Evolutionary conservation across 1,140 invertebrate species (phyloP).

Genomic region (Gonioctena quinquepunctata): DNA sequence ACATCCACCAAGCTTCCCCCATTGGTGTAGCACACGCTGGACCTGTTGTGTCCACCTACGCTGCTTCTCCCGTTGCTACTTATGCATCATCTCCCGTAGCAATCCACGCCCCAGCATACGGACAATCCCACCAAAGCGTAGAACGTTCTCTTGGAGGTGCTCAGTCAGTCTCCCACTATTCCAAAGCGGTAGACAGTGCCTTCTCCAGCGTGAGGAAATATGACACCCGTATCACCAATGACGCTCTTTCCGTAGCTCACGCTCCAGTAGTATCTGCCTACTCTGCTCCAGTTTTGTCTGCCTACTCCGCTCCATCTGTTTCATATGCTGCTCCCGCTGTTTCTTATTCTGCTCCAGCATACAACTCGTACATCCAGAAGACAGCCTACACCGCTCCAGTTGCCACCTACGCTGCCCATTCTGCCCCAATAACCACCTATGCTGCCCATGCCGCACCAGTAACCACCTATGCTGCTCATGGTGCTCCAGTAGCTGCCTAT

Average conservation of each 20-base stretch:
- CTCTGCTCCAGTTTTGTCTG: constrained; percentile 34
- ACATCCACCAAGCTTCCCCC: constrained; percentile 30
- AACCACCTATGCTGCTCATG: constrained; percentile 40
- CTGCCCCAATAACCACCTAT: constrained; percentile 19
- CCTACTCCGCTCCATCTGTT: no score
- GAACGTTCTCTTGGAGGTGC: constrained; percentile 62
- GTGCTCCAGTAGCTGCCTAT: constrained; percentile 48
- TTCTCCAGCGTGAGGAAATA: constrained; percentile 66
- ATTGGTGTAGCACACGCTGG: constrained; percentile 19
- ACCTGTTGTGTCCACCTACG: constrained; percentile 10
- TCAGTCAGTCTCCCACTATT: constrained; percentile 62
- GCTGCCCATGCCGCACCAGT: constrained; percentile 1
- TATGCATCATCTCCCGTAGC: constrained; percentile 22
- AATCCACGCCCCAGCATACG: constrained; percentile 56
- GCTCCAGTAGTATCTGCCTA: no score
- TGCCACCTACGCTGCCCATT: constrained; percentile 7
- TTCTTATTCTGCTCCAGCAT: constrained; percentile 26
- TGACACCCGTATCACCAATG: constrained; percentile 65
- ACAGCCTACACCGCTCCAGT: constrained; percentile 26
- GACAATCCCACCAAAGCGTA: constrained; percentile 61
- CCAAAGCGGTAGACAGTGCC: constrained; percentile 65
- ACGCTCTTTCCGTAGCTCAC: constrained; percentile 52
- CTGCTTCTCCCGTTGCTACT: constrained; percentile 48
- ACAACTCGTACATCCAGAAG: constrained; percentile 25
- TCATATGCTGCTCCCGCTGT: constrained; percentile 30